phyloP scores from a whole-genome alignment of 2,797 vertebrate species.

The Percopsis omiscomaycus region DNA sequence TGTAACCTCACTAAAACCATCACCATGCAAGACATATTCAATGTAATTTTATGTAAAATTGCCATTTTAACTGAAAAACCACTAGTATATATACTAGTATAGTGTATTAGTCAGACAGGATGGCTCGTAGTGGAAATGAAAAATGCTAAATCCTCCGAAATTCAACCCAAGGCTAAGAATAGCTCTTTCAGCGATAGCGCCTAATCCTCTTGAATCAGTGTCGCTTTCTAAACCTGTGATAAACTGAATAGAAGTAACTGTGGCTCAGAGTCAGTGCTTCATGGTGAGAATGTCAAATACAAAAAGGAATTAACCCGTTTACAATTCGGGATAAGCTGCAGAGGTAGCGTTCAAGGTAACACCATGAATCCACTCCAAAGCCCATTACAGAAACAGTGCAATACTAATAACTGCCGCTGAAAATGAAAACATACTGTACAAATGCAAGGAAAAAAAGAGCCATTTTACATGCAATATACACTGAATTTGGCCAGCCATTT shows the following conservation, averaged over 20 bases:
- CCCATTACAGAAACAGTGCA: neutral
- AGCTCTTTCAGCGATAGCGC: neutral
- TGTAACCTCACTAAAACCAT: constrained; percentile 28
- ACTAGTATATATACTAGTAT: constrained; percentile 32
- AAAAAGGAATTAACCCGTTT: constrained; percentile 34
- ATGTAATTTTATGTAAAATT: constrained; percentile 32
- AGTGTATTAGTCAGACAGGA: constrained; percentile 39
- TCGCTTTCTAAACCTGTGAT: constrained; percentile 2
- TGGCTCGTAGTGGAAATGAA: constrained; percentile 31
- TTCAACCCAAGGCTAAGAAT: constrained; percentile 3
- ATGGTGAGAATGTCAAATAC: constrained; percentile 8
- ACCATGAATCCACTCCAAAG: neutral
- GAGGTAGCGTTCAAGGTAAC: constrained; percentile 7
- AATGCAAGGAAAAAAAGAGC: neutral
- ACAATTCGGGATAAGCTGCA: constrained; percentile 36
- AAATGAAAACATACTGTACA: neutral
- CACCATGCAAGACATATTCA: constrained; percentile 36
- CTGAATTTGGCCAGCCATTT: neutral
- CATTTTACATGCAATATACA: no score
- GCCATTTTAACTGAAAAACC: constrained; percentile 41
- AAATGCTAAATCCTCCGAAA: constrained; percentile 16
- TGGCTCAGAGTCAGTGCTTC: constrained; percentile 6
- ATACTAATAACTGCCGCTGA: no score
- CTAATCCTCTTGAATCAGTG: constrained; percentile 40
- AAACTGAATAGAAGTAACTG: constrained; percentile 25